Evolutionary conservation across 2,113 vertebrate genomes (phyloP), one percentile per base, ranked within the genome.

Genomic region (Myrmecobius fasciatus): DNA sequence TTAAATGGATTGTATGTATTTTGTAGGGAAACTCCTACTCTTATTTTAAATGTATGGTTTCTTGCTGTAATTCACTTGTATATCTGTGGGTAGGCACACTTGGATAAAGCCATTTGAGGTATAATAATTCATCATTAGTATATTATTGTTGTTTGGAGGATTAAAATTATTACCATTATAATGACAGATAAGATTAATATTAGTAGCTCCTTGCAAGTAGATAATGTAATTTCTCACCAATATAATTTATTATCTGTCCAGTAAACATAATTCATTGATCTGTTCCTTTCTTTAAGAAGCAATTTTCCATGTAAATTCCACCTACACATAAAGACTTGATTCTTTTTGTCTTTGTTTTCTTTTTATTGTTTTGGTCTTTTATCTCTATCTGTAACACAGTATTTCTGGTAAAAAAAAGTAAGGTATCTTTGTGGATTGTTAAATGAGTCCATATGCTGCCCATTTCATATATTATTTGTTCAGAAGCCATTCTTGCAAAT

Each of bases 401-500:
- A 46, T 93, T 94, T 93, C 49, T 89, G 89, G 25, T 96, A 52
- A 92, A 95, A 95, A 95, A 93, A 97, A 54, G 91, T 89, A 52
- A 98, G 48, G 67, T 95, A 48, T 88, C 94, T 95, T 54, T 26
- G 75, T 89, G 93, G 93, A 94, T 49, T 95, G 96, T 97, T 96
- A 91, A 96, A 52, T 67, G 90, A 48, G 48, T 96, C 53, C 53
- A 94, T 93, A 95, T 96, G 89, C 89, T 96, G 90, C 91, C 92
- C 49, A 93, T 96, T 97, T 97, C 11, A 14, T 97, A 52, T 92
- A 94, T 95, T 98, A 92, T 95, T 95, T 3, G 53, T 54, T 83
- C 94, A 89, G 92, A 95, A 95, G 94, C 92, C 94, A 46, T 96
- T 98, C 93, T 96, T 97, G 92, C 94, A 95, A 97, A 94, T 92